phyloP scores from a whole-genome alignment of 2,113 vertebrate species.

The Tychaedon coryphoeus region DNA sequence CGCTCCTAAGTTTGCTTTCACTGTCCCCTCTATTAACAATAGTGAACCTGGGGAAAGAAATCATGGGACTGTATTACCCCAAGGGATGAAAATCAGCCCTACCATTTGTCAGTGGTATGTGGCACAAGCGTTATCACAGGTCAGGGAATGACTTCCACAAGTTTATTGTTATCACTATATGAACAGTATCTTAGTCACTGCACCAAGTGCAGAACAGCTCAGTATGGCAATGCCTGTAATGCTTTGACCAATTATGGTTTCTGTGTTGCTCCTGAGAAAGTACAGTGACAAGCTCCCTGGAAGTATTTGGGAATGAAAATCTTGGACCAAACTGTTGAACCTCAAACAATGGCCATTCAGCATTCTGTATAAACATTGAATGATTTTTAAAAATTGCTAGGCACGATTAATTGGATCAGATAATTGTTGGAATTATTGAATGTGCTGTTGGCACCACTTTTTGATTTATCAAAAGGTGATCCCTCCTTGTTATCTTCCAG shows the following conservation, averaged over 20 bases:
- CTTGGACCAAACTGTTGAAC: not conserved
- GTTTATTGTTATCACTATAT: not conserved
- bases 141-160: not conserved
- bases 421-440: not conserved
- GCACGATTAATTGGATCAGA: not conserved
- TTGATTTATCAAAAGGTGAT: not conserved
- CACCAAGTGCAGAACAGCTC: not conserved
- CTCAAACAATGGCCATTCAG: not conserved
- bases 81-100: not conserved
- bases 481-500: too few relatives aligned
- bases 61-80: not conserved
- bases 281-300: not conserved
- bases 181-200: not conserved
- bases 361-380: not conserved
- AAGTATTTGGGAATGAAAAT: not conserved
- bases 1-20: not conserved
- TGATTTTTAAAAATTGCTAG: not conserved
- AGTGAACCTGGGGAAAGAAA: not conserved
- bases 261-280: not conserved
- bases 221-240: not conserved
- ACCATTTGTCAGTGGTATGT: not conserved
- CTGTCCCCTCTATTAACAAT: not conserved
- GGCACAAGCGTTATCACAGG: not conserved
- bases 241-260: not conserved
- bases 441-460: not conserved